Evolutionary conservation across 2,888 invertebrate genomes (phyloP), one percentile per base, ranked within the genome.

Genomic region (Mamestra brassicae): DNA sequence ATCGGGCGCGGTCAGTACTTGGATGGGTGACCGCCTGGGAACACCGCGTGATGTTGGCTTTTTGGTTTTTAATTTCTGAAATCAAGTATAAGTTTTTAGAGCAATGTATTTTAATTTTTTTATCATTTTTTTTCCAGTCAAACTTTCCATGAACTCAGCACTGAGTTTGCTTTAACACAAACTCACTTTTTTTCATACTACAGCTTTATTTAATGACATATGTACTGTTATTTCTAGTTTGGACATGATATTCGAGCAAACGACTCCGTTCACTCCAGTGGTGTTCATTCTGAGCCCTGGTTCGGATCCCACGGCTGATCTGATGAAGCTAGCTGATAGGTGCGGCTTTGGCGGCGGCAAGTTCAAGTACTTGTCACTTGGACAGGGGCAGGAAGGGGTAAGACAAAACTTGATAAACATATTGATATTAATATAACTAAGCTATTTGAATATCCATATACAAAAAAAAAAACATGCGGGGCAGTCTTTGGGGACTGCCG

Each of bases 271-370:
- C 34, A 99, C 98, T 54, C 99, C 99, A 0, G 98, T 99, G 4
- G 98, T 99, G 85, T 99, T 99, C 91, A 98, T 99, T 82, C 96
- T 99, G 64, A 99, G 99, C 84, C 99, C 99, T 15, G 99, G 99
- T 0, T 99, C 99, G 0, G 99, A 99, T 94, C 99, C 99, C 0
- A 98, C 99, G 0, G 98, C 98, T 76, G 98, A 98, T 89, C 94
- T 98, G 69, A 98, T 98, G 97, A 98, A 98, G 93, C 92, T 98
- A 26, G 98, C 98, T 8, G 97, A 98, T 83, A 94, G 97, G 85
- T 96, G 97, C 83, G 97, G 97, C 61, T 97, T 97, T 79, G 98
- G 98, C 52, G 97, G 97, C 63, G 97, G 97, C 61, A 98, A 98
- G 92, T 98, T 99, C 92, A 98, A 98, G 89, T 98, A 98, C 91